Percentiles rank a stretch among this genome's conserved stretches.
Evolutionary conservation across 2,113 vertebrate species (phyloP).

Genomic region (Urocynchramus pylzowi): DNA sequence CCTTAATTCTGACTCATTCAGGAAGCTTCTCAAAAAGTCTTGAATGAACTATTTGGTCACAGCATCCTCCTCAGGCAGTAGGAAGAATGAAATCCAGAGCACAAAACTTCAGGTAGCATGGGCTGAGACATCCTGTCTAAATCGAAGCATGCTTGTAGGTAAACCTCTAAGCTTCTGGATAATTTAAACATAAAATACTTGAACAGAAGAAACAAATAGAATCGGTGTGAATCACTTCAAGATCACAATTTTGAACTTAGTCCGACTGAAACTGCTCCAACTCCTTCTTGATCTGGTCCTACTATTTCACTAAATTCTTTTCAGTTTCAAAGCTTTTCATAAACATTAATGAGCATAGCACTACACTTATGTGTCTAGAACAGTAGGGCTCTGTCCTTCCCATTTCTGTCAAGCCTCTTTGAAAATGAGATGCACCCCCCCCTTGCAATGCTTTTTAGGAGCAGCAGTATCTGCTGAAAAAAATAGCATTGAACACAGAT

Average conservation of each 20-base stretch:
- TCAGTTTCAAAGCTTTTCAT: not conserved
- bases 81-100: not conserved
- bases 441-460: not conserved
- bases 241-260: not conserved
- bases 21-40: not conserved
- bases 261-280: not conserved
- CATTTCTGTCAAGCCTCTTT: not conserved
- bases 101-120: not conserved
- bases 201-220: not conserved
- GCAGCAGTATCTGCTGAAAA: not conserved
- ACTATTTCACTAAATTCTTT: not conserved
- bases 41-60: not conserved
- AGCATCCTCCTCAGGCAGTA: not conserved
- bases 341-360: accelerated
- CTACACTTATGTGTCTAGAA: not conserved
- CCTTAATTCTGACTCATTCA: not conserved
- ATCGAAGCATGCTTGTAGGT: accelerated
- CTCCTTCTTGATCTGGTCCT: not conserved
- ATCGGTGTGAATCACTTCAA: accelerated
- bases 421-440: accelerated
- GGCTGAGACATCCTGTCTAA: not conserved
- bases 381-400: not conserved
- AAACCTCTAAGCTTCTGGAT: not conserved
- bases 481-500: not conserved
- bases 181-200: not conserved